A percentile compares a stretch with the other conserved stretches of the same genome.
phyloP scores from a whole-genome alignment of 2,888 invertebrate species.

The Parnassius apollo region DNA sequence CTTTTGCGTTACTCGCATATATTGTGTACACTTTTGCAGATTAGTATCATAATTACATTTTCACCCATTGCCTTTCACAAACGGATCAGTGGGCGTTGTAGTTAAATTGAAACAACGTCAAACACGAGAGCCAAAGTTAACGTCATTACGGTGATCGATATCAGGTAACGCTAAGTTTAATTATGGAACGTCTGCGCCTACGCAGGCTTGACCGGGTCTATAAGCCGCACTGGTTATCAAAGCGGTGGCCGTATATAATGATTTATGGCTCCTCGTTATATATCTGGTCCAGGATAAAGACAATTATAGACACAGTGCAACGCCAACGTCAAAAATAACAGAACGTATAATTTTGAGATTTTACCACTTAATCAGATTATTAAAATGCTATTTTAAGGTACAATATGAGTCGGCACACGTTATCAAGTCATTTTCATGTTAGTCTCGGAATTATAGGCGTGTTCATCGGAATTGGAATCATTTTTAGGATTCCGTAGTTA shows the following conservation, averaged over 20 bases:
- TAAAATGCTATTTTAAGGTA: background rate
- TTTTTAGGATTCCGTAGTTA: too few species aligned
- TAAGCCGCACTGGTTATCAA: conserved; percentile 29
- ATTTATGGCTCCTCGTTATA: conserved; percentile 24
- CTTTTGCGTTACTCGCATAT: too few species aligned
- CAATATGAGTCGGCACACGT: background rate
- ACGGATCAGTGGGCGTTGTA: conserved; percentile 25
- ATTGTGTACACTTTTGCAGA: background rate
- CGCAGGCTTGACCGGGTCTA: conserved; percentile 28
- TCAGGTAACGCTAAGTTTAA: conserved; percentile 45
- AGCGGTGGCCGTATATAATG: conserved; percentile 27
- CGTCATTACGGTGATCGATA: conserved; percentile 38
- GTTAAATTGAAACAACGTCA: conserved; percentile 29
- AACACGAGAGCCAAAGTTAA: conserved; percentile 27
- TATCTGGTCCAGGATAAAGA: conserved; percentile 21
- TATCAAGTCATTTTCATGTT: too few species aligned
- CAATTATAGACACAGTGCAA: conserved; percentile 24
- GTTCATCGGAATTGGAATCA: too few species aligned
- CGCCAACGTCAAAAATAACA: conserved; percentile 14
- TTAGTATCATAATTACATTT: conserved; percentile 21
- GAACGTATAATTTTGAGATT: conserved; percentile 17
- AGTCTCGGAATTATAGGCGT: too few species aligned
- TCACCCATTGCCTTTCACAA: conserved; percentile 17
- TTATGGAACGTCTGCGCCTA: conserved; percentile 41
- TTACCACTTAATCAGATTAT: conserved; percentile 19